Conservation (phyloP, 2,888 invertebrate species). For the Blastobasis adustella region DNA sequence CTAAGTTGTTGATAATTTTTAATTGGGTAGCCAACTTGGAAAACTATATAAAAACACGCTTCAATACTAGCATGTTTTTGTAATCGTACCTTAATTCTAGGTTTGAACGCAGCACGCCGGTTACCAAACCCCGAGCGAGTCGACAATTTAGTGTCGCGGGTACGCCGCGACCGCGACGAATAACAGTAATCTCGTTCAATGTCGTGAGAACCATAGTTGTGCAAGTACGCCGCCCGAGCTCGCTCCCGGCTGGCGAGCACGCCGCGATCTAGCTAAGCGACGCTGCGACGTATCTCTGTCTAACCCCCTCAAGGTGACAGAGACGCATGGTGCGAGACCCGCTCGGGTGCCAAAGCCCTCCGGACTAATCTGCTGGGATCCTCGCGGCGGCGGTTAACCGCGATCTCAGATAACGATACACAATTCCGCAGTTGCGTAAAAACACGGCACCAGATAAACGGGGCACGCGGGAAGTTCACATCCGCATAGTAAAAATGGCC, state of each 20-base stretch:
- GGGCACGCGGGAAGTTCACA: constrained; percentile 41
- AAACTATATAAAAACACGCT: too few relatives aligned
- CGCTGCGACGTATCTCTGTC: too few relatives aligned
- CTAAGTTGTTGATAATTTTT: too few relatives aligned
- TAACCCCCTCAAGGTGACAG: too few relatives aligned
- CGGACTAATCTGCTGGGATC: not conserved
- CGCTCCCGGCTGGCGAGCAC: constrained; percentile 46
- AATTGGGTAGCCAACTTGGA: too few relatives aligned
- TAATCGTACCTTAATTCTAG: too few relatives aligned
- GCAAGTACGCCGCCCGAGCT: constrained; percentile 52
- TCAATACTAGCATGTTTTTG: too few relatives aligned
- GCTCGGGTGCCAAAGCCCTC: too few relatives aligned
- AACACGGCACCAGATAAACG: constrained; percentile 9
- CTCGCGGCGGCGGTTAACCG: constrained; percentile 41
- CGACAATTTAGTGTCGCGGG: constrained; percentile 3
- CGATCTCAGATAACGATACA: constrained; percentile 30
- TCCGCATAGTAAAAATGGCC: constrained; percentile 37
- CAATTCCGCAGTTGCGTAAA: constrained; percentile 13
- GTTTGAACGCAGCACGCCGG: too few relatives aligned
- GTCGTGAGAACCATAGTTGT: constrained; percentile 63
- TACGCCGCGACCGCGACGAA: constrained; percentile 30
- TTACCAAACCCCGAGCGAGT: too few relatives aligned
- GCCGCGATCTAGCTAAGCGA: too few relatives aligned
- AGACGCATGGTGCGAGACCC: too few relatives aligned
- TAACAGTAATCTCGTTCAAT: constrained; percentile 66